phyloP scores from a whole-genome alignment of 2,888 invertebrate genomes.

The Ptilodon capucinus region DNA sequence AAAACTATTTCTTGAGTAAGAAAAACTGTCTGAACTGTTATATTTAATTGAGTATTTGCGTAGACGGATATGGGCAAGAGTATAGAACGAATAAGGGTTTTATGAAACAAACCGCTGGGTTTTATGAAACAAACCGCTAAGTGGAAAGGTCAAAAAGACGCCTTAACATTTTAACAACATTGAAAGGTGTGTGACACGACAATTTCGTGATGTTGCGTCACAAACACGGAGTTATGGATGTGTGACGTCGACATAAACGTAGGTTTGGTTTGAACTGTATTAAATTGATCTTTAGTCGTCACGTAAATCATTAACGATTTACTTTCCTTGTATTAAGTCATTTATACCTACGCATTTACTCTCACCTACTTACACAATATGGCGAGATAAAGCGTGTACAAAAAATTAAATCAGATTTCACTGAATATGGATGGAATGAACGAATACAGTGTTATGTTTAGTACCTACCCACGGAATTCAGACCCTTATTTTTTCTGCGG shows the following conservation, averaged over 20 bases:
- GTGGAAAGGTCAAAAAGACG: constrained; percentile 34
- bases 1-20: neutral
- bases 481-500: too few relatives aligned
- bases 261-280: neutral
- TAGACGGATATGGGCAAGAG: constrained; percentile 41
- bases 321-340: too few relatives aligned
- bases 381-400: too few relatives aligned
- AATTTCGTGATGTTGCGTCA: constrained; percentile 32
- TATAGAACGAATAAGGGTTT: constrained; percentile 35
- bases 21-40: constrained; percentile 5
- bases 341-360: too few relatives aligned
- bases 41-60: constrained; percentile 35
- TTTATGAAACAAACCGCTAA: constrained; percentile 20
- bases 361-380: too few relatives aligned
- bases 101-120: constrained; percentile 24
- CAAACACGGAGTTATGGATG: constrained; percentile 16
- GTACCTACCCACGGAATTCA: too few relatives aligned
- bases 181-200: constrained; percentile 18
- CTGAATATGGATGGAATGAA: too few relatives aligned
- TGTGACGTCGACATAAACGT: constrained; percentile 28
- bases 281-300: neutral
- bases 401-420: too few relatives aligned
- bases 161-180: constrained; percentile 33
- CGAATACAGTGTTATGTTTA: too few relatives aligned
- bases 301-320: too few relatives aligned